Base-by-base conservation (phyloP, 2,113 vertebrate genomes). In the Nycticorax nycticorax region DNA sequence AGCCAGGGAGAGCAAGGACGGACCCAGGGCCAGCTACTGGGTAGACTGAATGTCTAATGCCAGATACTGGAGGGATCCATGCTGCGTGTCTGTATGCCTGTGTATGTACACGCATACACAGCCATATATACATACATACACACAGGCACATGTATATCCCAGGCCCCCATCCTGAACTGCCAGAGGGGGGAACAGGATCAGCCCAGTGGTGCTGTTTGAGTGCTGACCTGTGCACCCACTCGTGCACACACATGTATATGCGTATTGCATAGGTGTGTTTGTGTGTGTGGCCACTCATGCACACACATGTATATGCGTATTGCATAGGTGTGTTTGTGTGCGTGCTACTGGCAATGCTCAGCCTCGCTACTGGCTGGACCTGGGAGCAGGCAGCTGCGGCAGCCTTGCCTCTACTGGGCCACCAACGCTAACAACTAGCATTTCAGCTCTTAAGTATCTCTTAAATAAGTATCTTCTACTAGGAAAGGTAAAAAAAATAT, bases 231-330 rank as follows among this genome's bases (percentile, higher is more conserved):
- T 35, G 21, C 64, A 27, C 27, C 17, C 35, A 27, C 43, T 43
- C 2, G 0, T 14, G 28, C 30, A 33, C 48, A 16, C 1, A 3
- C 7, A 21, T 2, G 6, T 13, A 6, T 15, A 18, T 14, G 23
- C 9, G 21, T 10, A 24, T 7, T 13, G 12, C 10, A 16, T 1
- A 71, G 4, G 11, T 21, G 48, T n/a, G 20, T 27, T 22, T 26
- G 18, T 8, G 8, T 18, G 8, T 18, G 45, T 45, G 45, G 50
- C 45, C 39, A 41, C 39, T 41, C 39, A 5, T 41, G 28, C 30
- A 37, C 48, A 16, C 1, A 2, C 7, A 20, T 3, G 6, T 13
- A 7, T 19, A 21, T 14, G 19, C 7, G 26, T 43, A 43, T 10
- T 10, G 14, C 8, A 20, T 1, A 72, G 4, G 9, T 24, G 48